phyloP scores from a whole-genome alignment of 2,797 vertebrate species.

The Sebastes cheni region DNA sequence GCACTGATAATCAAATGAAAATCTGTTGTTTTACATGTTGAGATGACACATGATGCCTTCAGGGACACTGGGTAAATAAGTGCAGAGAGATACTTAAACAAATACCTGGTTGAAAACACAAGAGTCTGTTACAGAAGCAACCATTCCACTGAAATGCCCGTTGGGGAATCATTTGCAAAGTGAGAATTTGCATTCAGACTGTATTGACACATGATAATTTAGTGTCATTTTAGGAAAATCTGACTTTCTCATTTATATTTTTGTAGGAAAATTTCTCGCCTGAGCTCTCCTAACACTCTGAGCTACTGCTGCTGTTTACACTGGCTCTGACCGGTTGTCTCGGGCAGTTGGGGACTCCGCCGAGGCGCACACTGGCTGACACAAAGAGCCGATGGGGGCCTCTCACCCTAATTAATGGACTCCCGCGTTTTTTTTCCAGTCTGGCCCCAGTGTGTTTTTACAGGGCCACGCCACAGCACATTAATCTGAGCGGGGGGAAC shows the following conservation, averaged over 20 bases:
- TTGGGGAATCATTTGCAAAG: neutral
- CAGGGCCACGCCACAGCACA: constrained; percentile 32
- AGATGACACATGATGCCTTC: neutral
- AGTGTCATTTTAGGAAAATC: constrained; percentile 14
- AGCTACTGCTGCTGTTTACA: neutral
- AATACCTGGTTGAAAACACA: neutral
- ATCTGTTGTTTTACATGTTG: neutral
- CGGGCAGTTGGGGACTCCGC: constrained; percentile 7
- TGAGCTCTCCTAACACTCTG: neutral
- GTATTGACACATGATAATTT: neutral
- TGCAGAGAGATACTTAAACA: neutral
- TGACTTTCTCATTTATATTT: neutral
- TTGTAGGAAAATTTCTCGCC: neutral
- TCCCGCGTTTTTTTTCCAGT: constrained; percentile 44
- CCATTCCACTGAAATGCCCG: neutral
- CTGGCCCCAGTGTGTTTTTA: constrained; percentile 34
- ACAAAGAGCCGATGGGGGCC: constrained; percentile 56
- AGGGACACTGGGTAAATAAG: neutral
- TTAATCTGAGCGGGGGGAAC: constrained; percentile 30
- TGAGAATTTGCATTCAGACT: constrained; percentile 9
- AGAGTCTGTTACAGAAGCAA: neutral
- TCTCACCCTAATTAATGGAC: constrained; percentile 66
- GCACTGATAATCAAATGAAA: neutral
- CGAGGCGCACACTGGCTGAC: constrained; percentile 19
- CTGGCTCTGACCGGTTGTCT: neutral